Evolutionary conservation across 2,888 invertebrate genomes (phyloP).

Genomic region (Andrena minutula): DNA sequence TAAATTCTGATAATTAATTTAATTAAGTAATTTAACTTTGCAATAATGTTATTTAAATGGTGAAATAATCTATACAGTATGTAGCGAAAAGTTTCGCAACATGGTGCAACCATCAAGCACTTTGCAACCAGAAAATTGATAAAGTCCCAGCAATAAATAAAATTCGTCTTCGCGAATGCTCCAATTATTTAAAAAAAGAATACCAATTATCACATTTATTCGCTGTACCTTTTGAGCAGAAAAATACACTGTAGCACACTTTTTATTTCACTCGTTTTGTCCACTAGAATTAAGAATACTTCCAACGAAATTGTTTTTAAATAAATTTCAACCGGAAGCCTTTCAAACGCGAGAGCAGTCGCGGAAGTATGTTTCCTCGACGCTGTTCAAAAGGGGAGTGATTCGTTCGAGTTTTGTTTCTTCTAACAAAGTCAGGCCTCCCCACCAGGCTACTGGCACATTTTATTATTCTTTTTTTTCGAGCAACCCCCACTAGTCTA

Average conservation of each 20-base stretch:
- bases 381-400: conserved; percentile 41
- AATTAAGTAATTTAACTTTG: not conserved
- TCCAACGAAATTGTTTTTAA: not conserved
- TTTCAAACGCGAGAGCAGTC: not conserved
- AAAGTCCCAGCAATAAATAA: not conserved
- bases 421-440: conserved; percentile 40
- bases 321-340: conserved; percentile 18
- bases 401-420: conserved; percentile 44
- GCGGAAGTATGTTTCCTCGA: conserved; percentile 14
- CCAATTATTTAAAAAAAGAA: not conserved
- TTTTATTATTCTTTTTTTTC: conserved; percentile 26
- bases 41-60: not conserved
- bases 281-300: not conserved
- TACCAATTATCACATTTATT: not conserved
- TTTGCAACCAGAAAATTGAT: not conserved
- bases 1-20: not conserved
- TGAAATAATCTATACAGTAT: not conserved
- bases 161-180: not conserved
- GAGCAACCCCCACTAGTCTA: conserved; percentile 6
- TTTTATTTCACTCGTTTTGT: not conserved
- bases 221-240: conserved; percentile 8
- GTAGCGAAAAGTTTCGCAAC: conserved; percentile 30
- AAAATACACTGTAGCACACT: not conserved
- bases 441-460: conserved; percentile 34
- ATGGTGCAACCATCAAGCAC: conserved; percentile 21